These are phyloP conservation scores for Ashinkailepas kermadecensis DNA, from an alignment of 2,888 invertebrate genomes.

Conservation along the genomic window DNA sequence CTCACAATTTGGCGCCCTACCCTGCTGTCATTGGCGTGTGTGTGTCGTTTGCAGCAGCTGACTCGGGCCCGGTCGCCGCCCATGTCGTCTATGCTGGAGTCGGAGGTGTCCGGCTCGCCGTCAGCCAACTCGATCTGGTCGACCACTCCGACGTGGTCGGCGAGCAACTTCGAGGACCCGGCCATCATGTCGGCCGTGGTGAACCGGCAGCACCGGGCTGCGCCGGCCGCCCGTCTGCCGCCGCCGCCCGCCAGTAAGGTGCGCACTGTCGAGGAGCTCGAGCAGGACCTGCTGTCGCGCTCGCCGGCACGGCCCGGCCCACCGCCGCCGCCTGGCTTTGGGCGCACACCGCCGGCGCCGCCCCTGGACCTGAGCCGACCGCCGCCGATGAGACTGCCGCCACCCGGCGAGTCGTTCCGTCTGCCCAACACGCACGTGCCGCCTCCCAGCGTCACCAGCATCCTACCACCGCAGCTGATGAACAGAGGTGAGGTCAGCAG, in stretches of 20 bases:
- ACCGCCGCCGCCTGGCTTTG: neutral
- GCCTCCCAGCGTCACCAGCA: conserved; percentile 21
- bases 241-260: conserved; percentile 5
- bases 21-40: too few species aligned
- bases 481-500: neutral
- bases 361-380: conserved; percentile 12
- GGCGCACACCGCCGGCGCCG: conserved; percentile 8
- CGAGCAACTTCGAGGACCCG: conserved; percentile 12
- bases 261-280: conserved; percentile 66
- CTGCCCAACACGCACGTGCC: conserved; percentile 23
- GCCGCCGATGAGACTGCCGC: conserved; percentile 21
- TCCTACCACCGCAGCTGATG: conserved; percentile 14
- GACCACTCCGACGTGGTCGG: conserved; percentile 22
- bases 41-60: neutral
- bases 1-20: too few species aligned
- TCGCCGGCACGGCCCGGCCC: conserved; percentile 18
- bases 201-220: conserved; percentile 15
- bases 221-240: conserved; percentile 13
- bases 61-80: conserved; percentile 33
- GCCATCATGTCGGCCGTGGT: conserved; percentile 26
- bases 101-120: conserved; percentile 36
- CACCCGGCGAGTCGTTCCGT: conserved; percentile 38
- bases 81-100: conserved; percentile 34
- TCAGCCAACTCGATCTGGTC: conserved; percentile 35
- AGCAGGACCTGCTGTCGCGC: conserved; percentile 56